Conservation (phyloP, 2,113 vertebrate genomes). For the Salminus brasiliensis region DNA sequence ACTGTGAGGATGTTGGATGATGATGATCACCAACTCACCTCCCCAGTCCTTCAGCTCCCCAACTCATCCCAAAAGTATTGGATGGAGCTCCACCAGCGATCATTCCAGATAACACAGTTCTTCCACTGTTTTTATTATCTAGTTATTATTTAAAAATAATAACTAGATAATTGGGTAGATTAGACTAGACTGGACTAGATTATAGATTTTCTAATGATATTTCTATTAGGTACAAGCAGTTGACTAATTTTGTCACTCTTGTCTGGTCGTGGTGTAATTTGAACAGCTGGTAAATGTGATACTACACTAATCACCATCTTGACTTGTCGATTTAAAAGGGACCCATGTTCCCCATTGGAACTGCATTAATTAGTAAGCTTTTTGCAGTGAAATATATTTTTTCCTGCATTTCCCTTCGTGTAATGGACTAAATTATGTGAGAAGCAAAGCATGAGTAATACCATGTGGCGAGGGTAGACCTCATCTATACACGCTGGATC, state of each 20-base stretch:
- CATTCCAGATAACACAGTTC: too few species aligned
- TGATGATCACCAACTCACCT: too few species aligned
- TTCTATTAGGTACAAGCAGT: neutral
- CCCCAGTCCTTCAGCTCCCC: too few species aligned
- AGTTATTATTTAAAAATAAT: too few species aligned
- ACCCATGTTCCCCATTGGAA: neutral
- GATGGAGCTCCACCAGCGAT: too few species aligned
- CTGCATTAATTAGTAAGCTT: constrained; percentile 1
- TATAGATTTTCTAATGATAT: neutral
- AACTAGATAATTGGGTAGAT: too few species aligned
- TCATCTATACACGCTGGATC: neutral
- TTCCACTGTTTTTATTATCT: too few species aligned
- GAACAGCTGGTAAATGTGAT: neutral
- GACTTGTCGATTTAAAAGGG: neutral
- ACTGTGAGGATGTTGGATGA: too few species aligned
- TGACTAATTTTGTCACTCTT: neutral
- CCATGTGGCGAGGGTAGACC: neutral
- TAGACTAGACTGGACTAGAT: too few species aligned
- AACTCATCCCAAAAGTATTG: too few species aligned
- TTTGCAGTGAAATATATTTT: neutral
- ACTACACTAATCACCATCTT: neutral
- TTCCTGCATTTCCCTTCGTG: neutral
- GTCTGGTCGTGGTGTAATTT: neutral
- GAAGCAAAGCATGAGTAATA: neutral
- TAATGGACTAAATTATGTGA: constrained; percentile 4